Conservation (phyloP, 1,140 invertebrate species). For the Anastrepha obliqua region DNA sequence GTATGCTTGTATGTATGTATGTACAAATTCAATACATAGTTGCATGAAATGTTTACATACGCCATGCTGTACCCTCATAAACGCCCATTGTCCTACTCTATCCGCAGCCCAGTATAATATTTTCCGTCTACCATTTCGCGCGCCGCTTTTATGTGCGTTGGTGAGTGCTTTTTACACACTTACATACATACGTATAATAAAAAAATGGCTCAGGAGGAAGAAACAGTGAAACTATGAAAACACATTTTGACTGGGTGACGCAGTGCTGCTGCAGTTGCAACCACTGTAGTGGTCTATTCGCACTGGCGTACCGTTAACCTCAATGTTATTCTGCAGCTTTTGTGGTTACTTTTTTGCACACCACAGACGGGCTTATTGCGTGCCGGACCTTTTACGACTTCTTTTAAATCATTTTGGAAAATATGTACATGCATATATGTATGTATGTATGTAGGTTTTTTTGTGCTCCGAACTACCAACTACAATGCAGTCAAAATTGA, state of each 20-base stretch:
- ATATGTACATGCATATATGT: neutral
- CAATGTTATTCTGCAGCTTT: neutral
- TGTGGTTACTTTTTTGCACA: constrained; percentile 6
- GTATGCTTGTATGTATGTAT: neutral
- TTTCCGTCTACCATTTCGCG: neutral
- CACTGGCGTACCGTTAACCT: neutral
- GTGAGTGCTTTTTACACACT: neutral
- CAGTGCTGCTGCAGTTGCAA: neutral
- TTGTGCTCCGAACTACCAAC: no score
- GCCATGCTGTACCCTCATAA: neutral
- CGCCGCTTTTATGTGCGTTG: neutral
- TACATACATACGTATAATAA: neutral
- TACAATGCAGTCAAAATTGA: no score
- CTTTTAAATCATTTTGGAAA: neutral
- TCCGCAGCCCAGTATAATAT: neutral
- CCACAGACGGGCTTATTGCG: neutral
- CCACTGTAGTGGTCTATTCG: neutral
- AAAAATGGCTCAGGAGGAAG: neutral
- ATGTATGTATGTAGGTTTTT: no score
- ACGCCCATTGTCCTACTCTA: neutral
- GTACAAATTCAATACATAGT: neutral
- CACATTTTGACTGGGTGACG: neutral
- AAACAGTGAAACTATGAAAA: neutral
- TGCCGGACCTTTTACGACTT: neutral
- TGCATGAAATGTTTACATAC: no score